Evolutionary conservation across 2,888 invertebrate genomes (phyloP).

Genomic region (Xestia rhomboidea): DNA sequence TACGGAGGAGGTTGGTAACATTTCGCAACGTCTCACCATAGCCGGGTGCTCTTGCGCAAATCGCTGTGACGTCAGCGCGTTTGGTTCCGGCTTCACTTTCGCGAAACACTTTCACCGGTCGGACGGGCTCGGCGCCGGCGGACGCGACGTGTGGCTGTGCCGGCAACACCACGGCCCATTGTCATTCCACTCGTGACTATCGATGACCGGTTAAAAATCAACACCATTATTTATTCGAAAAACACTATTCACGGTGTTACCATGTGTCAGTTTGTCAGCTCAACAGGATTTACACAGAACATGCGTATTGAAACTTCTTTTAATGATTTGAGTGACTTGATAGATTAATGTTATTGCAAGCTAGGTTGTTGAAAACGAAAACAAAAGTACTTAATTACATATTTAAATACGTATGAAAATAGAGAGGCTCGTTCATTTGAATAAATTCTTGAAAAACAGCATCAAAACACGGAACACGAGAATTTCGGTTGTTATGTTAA

Average conservation of each 20-base stretch:
- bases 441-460: constrained; percentile 26
- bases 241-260: constrained; percentile 60
- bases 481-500: constrained; percentile 5
- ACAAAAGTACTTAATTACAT: constrained; percentile 15
- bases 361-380: constrained; percentile 14
- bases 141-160: constrained; percentile 67
- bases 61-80: constrained; percentile 85
- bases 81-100: constrained; percentile 90
- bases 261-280: constrained; percentile 26
- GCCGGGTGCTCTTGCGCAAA: constrained; percentile 86
- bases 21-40: constrained; percentile 84
- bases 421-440: constrained; percentile 22
- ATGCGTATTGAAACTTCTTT: constrained; percentile 20
- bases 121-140: constrained; percentile 76
- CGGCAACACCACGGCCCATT: constrained; percentile 67
- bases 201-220: constrained; percentile 75
- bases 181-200: constrained; percentile 75
- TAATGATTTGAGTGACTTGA: constrained; percentile 15
- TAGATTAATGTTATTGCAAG: constrained; percentile 5
- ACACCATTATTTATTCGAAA: constrained; percentile 76
- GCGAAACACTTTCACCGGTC: constrained; percentile 88
- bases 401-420: constrained; percentile 32
- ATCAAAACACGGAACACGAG: constrained; percentile 29
- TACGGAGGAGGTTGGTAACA: constrained; percentile 77
- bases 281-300: constrained; percentile 23